Conservation (phyloP, 2,797 vertebrate genomes). For the Sebastolobus alascanus region DNA sequence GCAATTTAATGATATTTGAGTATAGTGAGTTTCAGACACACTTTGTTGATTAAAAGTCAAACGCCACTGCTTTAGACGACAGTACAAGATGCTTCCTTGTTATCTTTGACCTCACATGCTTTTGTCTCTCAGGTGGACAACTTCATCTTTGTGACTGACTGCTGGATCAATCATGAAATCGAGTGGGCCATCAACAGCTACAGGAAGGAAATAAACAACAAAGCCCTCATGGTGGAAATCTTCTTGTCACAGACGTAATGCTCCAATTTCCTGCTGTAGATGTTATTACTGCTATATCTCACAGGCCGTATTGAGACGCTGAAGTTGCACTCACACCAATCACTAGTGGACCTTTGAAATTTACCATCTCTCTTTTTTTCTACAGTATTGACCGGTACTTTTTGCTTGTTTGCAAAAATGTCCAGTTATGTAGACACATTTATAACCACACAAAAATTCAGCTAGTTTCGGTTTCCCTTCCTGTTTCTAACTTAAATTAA, state of each 20-base stretch:
- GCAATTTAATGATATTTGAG: not conserved
- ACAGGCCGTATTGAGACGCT: not conserved
- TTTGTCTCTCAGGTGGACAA: slow-evolving; percentile 84
- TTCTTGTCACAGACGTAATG: slow-evolving; percentile 22
- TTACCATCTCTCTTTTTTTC: not conserved
- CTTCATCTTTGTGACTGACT: slow-evolving; percentile 72
- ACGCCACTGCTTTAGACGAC: not conserved
- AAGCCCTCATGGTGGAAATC: slow-evolving; percentile 82
- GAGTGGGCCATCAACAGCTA: slow-evolving; percentile 60
- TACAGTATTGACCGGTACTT: not conserved
- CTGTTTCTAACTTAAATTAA: not conserved
- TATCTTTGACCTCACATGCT: not conserved
- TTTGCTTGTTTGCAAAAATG: not conserved
- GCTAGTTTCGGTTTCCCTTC: not conserved
- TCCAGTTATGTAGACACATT: not conserved
- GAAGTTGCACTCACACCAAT: not conserved
- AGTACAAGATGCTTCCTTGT: not conserved
- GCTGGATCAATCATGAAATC: rapidly evolving
- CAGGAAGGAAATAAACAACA: slow-evolving; percentile 72
- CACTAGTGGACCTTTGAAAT: not conserved
- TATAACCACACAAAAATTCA: not conserved
- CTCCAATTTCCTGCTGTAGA: not conserved
- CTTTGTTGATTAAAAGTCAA: not conserved
- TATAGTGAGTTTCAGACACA: not conserved
- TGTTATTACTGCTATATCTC: not conserved